phyloP scores from a whole-genome alignment of 2,113 vertebrate genomes.

The Rhizomys pruinosus region DNA sequence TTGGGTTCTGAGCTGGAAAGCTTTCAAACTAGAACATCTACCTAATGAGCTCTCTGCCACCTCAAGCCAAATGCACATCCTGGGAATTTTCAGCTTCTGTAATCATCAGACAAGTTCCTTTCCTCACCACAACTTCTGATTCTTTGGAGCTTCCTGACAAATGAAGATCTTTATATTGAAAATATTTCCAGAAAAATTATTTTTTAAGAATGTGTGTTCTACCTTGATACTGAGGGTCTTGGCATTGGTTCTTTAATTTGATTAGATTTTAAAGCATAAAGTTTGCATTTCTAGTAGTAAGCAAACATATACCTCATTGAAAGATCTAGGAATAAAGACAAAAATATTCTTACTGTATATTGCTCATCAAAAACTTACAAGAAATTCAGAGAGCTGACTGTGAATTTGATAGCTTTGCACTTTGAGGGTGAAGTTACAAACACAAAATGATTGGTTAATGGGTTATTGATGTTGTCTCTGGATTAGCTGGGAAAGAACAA shows the following conservation, averaged over 20 bases:
- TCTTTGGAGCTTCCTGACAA: not conserved
- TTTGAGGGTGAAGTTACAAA: not conserved
- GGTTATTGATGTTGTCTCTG: not conserved
- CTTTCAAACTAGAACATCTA: not conserved
- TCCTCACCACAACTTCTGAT: not conserved
- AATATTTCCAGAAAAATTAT: not conserved
- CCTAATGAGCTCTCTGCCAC: not conserved
- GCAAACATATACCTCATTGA: not conserved
- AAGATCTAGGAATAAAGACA: not conserved
- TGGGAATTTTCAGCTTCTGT: not conserved
- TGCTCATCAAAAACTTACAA: not conserved
- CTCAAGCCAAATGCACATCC: not conserved
- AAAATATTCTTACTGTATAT: not conserved
- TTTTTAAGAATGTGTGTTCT: not conserved
- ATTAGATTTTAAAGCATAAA: not conserved
- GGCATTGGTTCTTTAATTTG: not conserved
- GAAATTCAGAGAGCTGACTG: not conserved
- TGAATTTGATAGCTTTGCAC: not conserved
- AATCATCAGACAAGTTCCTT: not conserved
- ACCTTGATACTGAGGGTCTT: not conserved
- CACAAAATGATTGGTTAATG: not conserved
- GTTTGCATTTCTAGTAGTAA: not conserved
- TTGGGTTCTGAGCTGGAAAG: not conserved
- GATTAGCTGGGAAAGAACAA: not conserved
- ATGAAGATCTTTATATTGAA: not conserved